These are phyloP conservation scores for Drosophila antonietae DNA, from an alignment of 2,888 invertebrate genomes.

Conservation along the genomic window DNA sequence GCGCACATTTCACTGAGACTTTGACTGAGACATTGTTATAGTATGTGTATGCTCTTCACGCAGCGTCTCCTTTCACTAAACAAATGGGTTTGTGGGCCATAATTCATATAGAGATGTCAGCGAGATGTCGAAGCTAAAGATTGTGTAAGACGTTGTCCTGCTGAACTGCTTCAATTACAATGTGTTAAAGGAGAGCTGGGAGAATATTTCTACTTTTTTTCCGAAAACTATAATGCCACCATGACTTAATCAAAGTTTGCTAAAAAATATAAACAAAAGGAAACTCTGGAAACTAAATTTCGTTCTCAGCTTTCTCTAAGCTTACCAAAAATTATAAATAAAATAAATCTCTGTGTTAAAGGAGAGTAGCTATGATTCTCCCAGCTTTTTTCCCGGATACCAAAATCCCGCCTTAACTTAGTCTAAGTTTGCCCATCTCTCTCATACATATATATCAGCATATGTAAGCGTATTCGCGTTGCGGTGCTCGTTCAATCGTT, in stretches of 20 bases:
- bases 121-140: background rate
- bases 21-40: slow-evolving; percentile 48
- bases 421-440: background rate
- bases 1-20: slow-evolving; percentile 31
- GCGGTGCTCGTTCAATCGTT: background rate
- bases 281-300: no score
- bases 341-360: no score
- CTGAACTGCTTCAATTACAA: background rate
- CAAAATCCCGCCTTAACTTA: background rate
- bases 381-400: no score
- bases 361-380: no score
- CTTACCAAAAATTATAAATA: no score
- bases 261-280: no score
- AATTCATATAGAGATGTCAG: slow-evolving; percentile 3
- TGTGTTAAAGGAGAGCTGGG: background rate
- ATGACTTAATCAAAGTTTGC: no score
- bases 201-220: background rate
- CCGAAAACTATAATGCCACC: no score
- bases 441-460: background rate
- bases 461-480: slow-evolving; percentile 25
- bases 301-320: no score
- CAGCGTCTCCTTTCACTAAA: slow-evolving; percentile 6
- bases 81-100: background rate
- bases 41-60: slow-evolving; percentile 17
- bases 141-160: background rate